Evolutionary conservation across 2,113 vertebrate species (phyloP), one percentile per base, ranked within the genome.

Genomic region (Polyodon spathula): DNA sequence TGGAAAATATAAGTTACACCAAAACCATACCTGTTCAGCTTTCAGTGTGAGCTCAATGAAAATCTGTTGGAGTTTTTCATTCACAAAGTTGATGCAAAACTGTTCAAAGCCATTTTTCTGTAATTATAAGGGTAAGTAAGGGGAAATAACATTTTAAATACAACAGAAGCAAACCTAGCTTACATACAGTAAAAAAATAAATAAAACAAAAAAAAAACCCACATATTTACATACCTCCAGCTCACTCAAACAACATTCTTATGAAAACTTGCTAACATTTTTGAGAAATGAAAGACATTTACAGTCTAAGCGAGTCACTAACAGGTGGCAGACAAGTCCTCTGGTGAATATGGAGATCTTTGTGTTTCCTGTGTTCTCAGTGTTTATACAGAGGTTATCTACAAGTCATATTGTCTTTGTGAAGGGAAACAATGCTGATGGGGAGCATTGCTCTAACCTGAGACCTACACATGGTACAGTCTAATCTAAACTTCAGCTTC

Each of bases 101-200:
- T 98, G 96, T 72, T 98, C 96, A 61, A 98, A 98, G 62, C 96
- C 96, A 65, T 98, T 98, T 97, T 98, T 98, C 96, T 98, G 72
- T 0, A 72, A 56, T 60, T 6, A 41, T 67, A 70, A 61, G 77
- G n/a, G n/a, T n/a, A n/a, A n/a, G n/a, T n/a, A n/a, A n/a, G n/a
- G n/a, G n/a, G n/a, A n/a, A n/a, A n/a, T n/a, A n/a, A n/a, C n/a
- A n/a, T n/a, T n/a, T n/a, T n/a, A n/a, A n/a, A n/a, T n/a, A n/a
- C n/a, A n/a, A n/a, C n/a, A n/a, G n/a, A n/a, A n/a, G n/a, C n/a
- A n/a, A n/a, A n/a, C n/a, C n/a, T n/a, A n/a, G n/a, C n/a, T n/a
- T n/a, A n/a, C n/a, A n/a, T n/a, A n/a, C n/a, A n/a, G n/a, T n/a
- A n/a, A n/a, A n/a, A n/a, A n/a, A n/a, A n/a, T n/a, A n/a, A n/a